phyloP scores from a whole-genome alignment of 2,113 vertebrate genomes.

The Clinocottus analis region DNA sequence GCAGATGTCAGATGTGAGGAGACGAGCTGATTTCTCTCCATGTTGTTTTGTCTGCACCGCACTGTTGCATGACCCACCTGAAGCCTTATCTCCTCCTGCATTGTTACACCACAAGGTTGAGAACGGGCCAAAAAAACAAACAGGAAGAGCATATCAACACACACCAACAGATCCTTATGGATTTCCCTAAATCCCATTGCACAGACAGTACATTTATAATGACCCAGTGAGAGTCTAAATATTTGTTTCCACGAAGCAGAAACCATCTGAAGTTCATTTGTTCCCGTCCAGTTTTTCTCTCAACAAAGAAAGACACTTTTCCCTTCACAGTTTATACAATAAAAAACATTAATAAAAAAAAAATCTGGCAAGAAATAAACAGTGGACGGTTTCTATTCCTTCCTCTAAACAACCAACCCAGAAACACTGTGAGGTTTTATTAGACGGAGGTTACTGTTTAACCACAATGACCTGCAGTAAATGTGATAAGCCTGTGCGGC shows the following conservation, averaged over 20 bases:
- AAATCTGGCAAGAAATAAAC: slow-evolving; percentile 24
- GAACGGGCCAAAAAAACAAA: neutral
- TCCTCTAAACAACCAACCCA: neutral
- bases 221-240: slow-evolving; percentile 36
- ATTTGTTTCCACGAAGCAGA: slow-evolving; percentile 38
- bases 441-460: slow-evolving; percentile 9
- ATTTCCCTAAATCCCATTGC: slow-evolving; percentile 51
- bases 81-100: slow-evolving; percentile 36
- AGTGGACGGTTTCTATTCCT: rapidly evolving
- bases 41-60: slow-evolving; percentile 60
- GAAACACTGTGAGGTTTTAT: slow-evolving; percentile 24
- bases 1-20: slow-evolving; percentile 11
- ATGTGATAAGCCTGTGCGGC: slow-evolving; percentile 14
- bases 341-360: neutral
- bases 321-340: slow-evolving; percentile 7
- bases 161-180: slow-evolving; percentile 22
- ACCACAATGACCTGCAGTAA: slow-evolving; percentile 38
- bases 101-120: slow-evolving; percentile 7
- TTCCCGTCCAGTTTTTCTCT: slow-evolving; percentile 4
- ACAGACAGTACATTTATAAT: slow-evolving; percentile 28
- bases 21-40: slow-evolving; percentile 24
- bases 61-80: slow-evolving; percentile 49
- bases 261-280: slow-evolving; percentile 47
- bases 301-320: neutral
- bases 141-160: slow-evolving; percentile 8